Conservation (phyloP, 2,113 vertebrate genomes). For the Clinocottus analis region DNA sequence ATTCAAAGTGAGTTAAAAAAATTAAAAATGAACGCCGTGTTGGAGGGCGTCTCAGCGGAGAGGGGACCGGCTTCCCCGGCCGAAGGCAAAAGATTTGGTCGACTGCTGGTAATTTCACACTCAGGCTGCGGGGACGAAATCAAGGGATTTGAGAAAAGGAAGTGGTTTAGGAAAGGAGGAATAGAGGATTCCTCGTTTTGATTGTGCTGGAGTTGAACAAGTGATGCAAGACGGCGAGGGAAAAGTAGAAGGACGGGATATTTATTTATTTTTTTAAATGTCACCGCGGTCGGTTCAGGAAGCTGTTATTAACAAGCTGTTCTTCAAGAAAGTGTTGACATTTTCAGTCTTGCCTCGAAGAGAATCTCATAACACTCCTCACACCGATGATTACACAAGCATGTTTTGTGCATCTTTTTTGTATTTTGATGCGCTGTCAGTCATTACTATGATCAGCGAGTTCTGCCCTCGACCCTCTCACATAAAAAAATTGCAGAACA, state of each 20-base stretch:
- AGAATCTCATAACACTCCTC: background rate
- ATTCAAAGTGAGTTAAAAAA: conserved; percentile 26
- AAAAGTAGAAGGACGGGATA: background rate
- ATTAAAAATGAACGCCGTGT: background rate
- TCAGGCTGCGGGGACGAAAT: conserved; percentile 17
- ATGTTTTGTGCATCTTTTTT: background rate
- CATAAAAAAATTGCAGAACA: background rate
- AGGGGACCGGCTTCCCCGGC: background rate
- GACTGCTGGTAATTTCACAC: conserved; percentile 43
- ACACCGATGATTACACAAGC: conserved; percentile 8
- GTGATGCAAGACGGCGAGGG: conserved; percentile 26
- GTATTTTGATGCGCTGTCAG: background rate
- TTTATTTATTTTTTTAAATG: conserved; percentile 11
- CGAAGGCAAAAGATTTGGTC: conserved; percentile 20
- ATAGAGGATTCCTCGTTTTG: conserved; percentile 6
- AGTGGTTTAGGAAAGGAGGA: conserved; percentile 2
- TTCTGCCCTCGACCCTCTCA: background rate
- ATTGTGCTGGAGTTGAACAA: conserved; percentile 12
- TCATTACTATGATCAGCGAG: background rate
- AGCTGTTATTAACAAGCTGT: conserved; percentile 27
- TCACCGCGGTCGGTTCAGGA: conserved; percentile 3
- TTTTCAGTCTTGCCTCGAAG: conserved; percentile 7
- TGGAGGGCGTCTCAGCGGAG: background rate
- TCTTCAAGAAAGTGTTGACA: conserved; percentile 20
- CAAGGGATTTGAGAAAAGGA: conserved; percentile 29